These are phyloP conservation scores for Bradypodion pumilum DNA, from an alignment of 2,797 vertebrate genomes.

Conservation along the genomic window DNA sequence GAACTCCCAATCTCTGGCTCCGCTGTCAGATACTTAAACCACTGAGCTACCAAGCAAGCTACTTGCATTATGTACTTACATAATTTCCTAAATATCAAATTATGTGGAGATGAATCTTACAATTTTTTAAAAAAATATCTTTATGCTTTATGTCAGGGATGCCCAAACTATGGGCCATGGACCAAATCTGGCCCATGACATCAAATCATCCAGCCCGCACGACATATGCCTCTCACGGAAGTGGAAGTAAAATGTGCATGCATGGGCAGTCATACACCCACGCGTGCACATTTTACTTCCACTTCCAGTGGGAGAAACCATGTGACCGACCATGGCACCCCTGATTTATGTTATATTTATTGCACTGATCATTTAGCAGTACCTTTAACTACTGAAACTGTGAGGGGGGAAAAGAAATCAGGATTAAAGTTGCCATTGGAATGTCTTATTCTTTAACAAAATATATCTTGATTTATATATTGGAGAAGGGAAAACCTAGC, in stretches of 20 bases:
- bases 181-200: too few relatives aligned
- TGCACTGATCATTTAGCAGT: constrained; percentile 51
- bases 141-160: constrained; percentile 47
- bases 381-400: constrained; percentile 54
- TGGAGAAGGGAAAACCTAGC: constrained; percentile 42
- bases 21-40: too few relatives aligned
- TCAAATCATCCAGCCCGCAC: too few relatives aligned
- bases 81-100: constrained; percentile 69
- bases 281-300: too few relatives aligned
- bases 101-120: constrained; percentile 61
- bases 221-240: too few relatives aligned
- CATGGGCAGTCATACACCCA: too few relatives aligned
- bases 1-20: too few relatives aligned
- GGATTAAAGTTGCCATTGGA: constrained; percentile 65
- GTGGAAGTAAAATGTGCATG: too few relatives aligned
- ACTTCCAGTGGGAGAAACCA: too few relatives aligned
- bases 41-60: too few relatives aligned
- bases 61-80: constrained; percentile 48
- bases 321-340: too few relatives aligned
- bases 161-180: too few relatives aligned
- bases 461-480: constrained; percentile 67
- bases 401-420: constrained; percentile 54
- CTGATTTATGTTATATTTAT: constrained; percentile 52
- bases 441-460: constrained; percentile 61
- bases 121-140: constrained; percentile 59